Base-by-base conservation (phyloP, 2,888 invertebrate species). In the Ypsolopha scabrella region DNA sequence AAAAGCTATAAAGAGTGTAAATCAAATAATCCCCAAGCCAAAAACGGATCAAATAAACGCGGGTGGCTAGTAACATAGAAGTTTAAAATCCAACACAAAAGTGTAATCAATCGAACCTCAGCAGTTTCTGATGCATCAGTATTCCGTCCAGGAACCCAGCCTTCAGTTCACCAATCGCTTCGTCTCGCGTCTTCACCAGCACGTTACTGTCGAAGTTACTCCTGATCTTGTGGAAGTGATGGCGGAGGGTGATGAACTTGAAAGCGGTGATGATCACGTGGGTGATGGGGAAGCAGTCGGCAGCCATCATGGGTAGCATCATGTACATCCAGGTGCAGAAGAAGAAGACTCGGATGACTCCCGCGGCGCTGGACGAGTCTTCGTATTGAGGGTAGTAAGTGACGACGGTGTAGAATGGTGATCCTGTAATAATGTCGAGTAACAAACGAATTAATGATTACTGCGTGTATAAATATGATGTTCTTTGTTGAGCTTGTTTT, bases 291-390 rank as follows among this genome's bases (percentile, higher is more conserved):
- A 81, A 66, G 54, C 80, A 80, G 60, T 83, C 83, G 0, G 77
- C 73, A 1, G 78, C 72, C 73, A 83, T 79, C 82, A 83, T 82
- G 0, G 81, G 81, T 2, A 81, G 60, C 83, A 82, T 83, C 81
- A 82, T 79, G 53, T 80, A 80, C 38, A 80, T 48, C 81, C 80
- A 83, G 2, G 75, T 80, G 7, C 72, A 51, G 56, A 80, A 81
- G 60, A 83, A 83, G 51, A 80, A 78, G 48, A 80, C 62, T 33
- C 80, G 73, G 47, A 75, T 62, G 48, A 61, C 60, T 48, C 67
- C 67, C 6, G 81, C 79, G 1, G 58, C 49, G 7, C 51, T 52
- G 1, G 82, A 73, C 7, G 60, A 58, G 58, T 80, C 80, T 1
- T 72, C 67, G 57, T 80, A 83, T 54, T 60, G 51, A 4, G 83